Percentiles rank a stretch among this genome's conserved stretches.
These are phyloP conservation scores for Pheosia gnoma DNA, from an alignment of 2,888 invertebrate species.

Conservation along the genomic window DNA sequence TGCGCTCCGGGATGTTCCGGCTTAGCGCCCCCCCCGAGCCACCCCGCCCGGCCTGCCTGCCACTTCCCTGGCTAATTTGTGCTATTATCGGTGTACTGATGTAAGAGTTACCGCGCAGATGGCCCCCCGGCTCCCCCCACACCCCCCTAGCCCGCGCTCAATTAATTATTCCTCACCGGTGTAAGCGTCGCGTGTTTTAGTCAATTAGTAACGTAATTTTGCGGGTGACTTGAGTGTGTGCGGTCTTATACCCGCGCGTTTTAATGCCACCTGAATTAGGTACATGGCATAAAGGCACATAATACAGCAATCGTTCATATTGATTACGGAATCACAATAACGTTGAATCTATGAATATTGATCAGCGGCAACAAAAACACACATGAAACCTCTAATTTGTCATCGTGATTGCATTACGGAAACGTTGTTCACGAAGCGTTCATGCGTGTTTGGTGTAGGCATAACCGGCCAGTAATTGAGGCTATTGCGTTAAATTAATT, in stretches of 20 bases:
- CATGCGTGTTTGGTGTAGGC: slow-evolving; percentile 54
- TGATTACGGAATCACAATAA: slow-evolving; percentile 19
- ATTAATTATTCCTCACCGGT: slow-evolving; percentile 83
- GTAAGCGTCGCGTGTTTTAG: slow-evolving; percentile 84
- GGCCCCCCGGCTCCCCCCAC: slow-evolving; percentile 48
- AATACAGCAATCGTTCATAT: slow-evolving; percentile 25
- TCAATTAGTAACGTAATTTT: slow-evolving; percentile 85
- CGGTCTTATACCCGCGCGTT: slow-evolving; percentile 64
- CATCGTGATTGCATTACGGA: slow-evolving; percentile 46
- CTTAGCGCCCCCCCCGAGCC: slow-evolving; percentile 76
- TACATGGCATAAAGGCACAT: slow-evolving; percentile 20
- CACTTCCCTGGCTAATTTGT: slow-evolving; percentile 83
- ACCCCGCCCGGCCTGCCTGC: slow-evolving; percentile 60
- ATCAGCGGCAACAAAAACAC: slow-evolving; percentile 31
- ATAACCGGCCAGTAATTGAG: slow-evolving; percentile 71
- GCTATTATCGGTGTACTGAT: slow-evolving; percentile 85
- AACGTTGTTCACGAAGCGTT: slow-evolving; percentile 41
- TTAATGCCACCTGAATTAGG: slow-evolving; percentile 54
- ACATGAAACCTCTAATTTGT: slow-evolving; percentile 42
- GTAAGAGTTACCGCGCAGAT: slow-evolving; percentile 84
- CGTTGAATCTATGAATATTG: slow-evolving; percentile 29
- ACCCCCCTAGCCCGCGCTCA: slow-evolving; percentile 72
- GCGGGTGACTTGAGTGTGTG: slow-evolving; percentile 82
- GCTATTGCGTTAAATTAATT: slow-evolving; percentile 80
- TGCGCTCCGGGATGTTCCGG: slow-evolving; percentile 84